Base-by-base conservation (phyloP, 1,140 invertebrate species). In the Uloborus diversus region DNA sequence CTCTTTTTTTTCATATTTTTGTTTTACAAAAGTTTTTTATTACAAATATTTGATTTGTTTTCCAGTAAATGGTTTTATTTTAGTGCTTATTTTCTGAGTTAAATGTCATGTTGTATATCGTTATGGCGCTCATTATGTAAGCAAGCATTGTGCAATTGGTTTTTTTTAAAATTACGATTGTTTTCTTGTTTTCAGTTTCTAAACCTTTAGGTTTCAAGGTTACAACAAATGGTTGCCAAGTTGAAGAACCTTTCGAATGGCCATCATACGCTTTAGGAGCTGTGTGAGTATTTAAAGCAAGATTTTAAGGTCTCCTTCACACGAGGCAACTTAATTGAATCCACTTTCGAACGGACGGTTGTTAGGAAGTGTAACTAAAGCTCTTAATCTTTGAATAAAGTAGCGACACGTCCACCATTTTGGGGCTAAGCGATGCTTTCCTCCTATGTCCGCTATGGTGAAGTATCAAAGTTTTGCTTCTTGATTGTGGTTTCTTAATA, bases 151-250 rank as follows among this genome's bases (percentile, higher is more conserved):
- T 7, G 37, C 7, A 42, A 17, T 42, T 42, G 7, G 7, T 42
- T 42, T 42, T 9, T 9, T 14, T 53, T 53, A 5, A 14, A 53
- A 11, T 28, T 59, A 7, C 4, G 30, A 30, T 28, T 7, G 7
- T 71, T 53, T 64, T 62, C 47, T 20, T 5, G n/a, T 32, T 20
- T 76, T 37, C 32, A 76, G 73, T 65, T 56, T 25, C 73, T 3
- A 53, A 64, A 27, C 73, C 73, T 23, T 25, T 76, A 20, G 62
- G 62, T 49, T 27, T 65, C 4, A 76, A 65, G 27, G 61, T 65
- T 9, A 33, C 33, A 28, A 20, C 57, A n/a, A 49, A 42, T 53
- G 61, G 30, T 28, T 76, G 73, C 42, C 42, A 76, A 27, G 30
- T 65, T 35, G 61, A 65, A 35, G 61, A 76, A 37, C 73, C 59